A percentile compares a stretch with the other conserved stretches of the same genome.
Evolutionary conservation across 2,888 invertebrate species (phyloP).

Genomic region (Drosophila conformis): DNA sequence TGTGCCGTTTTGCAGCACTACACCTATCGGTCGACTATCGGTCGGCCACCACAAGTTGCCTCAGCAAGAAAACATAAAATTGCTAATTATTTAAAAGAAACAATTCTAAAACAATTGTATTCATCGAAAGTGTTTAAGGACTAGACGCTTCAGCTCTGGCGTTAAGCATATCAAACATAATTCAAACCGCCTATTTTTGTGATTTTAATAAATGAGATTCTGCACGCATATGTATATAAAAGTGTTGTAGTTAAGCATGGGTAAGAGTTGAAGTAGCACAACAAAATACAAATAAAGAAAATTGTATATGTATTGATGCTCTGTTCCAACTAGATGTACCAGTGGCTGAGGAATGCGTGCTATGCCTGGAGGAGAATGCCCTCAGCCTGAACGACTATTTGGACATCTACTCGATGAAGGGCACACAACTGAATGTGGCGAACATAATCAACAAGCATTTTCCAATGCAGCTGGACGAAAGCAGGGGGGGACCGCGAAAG

Average conservation of each 20-base stretch:
- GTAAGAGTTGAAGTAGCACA: slow-evolving; percentile 31
- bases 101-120: slow-evolving; percentile 30
- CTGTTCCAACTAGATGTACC: slow-evolving; percentile 22
- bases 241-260: slow-evolving; percentile 41
- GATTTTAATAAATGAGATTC: slow-evolving; percentile 14
- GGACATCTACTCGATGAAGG: slow-evolving; percentile 53
- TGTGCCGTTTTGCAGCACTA: slow-evolving; percentile 26
- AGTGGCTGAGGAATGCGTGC: slow-evolving; percentile 45
- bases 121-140: background rate
- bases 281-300: background rate
- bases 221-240: slow-evolving; percentile 34
- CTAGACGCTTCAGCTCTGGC: too few relatives aligned
- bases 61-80: slow-evolving; percentile 58
- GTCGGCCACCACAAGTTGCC: slow-evolving; percentile 43
- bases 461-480: slow-evolving; percentile 58
- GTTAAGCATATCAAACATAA: background rate
- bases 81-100: slow-evolving; percentile 46
- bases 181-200: background rate
- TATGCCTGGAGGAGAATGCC: slow-evolving; percentile 66
- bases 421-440: slow-evolving; percentile 46
- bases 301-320: background rate
- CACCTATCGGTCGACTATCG: slow-evolving; percentile 36
- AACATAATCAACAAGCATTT: slow-evolving; percentile 65
- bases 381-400: slow-evolving; percentile 38
- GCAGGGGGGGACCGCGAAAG: slow-evolving; percentile 46